Evolutionary conservation across 2,797 vertebrate genomes (phyloP), one percentile per base, ranked within the genome.

Genomic region (Chrysocyon brachyurus): DNA sequence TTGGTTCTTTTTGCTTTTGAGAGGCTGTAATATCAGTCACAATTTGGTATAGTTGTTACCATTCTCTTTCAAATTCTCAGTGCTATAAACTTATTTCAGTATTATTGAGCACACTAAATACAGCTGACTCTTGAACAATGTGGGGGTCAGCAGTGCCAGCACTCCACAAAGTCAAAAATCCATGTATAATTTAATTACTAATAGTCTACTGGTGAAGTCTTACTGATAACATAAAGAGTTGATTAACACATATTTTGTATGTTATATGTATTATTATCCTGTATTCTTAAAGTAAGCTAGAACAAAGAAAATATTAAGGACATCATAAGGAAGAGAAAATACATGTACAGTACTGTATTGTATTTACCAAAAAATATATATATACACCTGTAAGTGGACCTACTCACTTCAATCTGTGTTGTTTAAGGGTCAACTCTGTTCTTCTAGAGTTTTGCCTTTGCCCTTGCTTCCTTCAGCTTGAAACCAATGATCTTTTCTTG

Each of bases 1-100:
- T 78, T 61, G 63, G 12, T 94, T 64, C 33, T 46, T 68, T 89
- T 96, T 82, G 56, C 16, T 70, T 93, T 87, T 86, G 8, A 63
- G 68, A 91, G 6, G 5, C 24, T 91, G 6, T 63, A 54, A 40
- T 40, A 75, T 90, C 66, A 63, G 33, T 49, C 31, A 90, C 11
- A 66, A n/a, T 40, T 79, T 79, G 31, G 16, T 66, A 0, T n/a
- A 33, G 82, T 36, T 93, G 46, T 59, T 83, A 78, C 31, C 16
- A 59, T 72, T 87, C 16, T 49, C 10, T 70, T 12, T 78, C 19
- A 73, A 28, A 75, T 22, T 46, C 8, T 75, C 2, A 63, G 8
- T 82, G 15, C 24, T 63, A 2, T 31, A 75, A 46, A 5, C 17
- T 89, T 57, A 33, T 12, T 91, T 93, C 77, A 90, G 0, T 81